A percentile compares a stretch with the other conserved stretches of the same genome.
Evolutionary conservation across 2,113 vertebrate species (phyloP).

Genomic region (Takifugu bimaculatus): DNA sequence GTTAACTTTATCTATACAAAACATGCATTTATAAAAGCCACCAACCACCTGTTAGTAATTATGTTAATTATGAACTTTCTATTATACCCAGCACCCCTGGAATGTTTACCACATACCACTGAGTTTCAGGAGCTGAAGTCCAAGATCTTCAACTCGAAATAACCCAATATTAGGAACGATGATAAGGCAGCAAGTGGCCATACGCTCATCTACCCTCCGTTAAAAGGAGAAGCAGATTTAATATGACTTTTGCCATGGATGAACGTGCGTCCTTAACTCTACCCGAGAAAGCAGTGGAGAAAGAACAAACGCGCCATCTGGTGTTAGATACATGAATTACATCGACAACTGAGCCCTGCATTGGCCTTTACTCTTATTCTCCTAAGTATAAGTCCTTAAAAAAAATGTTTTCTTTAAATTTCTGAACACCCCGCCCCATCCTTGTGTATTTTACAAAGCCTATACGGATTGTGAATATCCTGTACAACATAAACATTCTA

Average conservation of each 20-base stretch:
- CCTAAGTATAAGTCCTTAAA: too few species aligned
- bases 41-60: conserved; percentile 24
- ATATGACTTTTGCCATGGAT: background rate
- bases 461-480: too few species aligned
- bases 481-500: too few species aligned
- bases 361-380: too few species aligned
- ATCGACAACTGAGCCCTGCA: too few species aligned
- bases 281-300: too few species aligned
- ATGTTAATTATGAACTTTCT: conserved; percentile 26
- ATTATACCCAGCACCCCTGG: conserved; percentile 20
- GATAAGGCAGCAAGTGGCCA: conserved; percentile 8
- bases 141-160: conserved; percentile 10
- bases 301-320: conserved; percentile 42
- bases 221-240: conserved; percentile 5
- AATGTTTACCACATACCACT: background rate
- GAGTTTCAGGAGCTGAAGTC: conserved; percentile 12
- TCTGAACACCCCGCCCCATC: background rate
- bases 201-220: background rate
- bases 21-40: conserved; percentile 23
- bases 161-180: conserved; percentile 12
- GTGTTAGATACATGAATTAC: conserved; percentile 12
- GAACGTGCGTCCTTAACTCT: background rate
- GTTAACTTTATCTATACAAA: conserved; percentile 26
- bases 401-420: too few species aligned
- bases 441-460: too few species aligned